Base-by-base conservation (phyloP, 1,140 invertebrate species). In the Uloborus diversus region DNA sequence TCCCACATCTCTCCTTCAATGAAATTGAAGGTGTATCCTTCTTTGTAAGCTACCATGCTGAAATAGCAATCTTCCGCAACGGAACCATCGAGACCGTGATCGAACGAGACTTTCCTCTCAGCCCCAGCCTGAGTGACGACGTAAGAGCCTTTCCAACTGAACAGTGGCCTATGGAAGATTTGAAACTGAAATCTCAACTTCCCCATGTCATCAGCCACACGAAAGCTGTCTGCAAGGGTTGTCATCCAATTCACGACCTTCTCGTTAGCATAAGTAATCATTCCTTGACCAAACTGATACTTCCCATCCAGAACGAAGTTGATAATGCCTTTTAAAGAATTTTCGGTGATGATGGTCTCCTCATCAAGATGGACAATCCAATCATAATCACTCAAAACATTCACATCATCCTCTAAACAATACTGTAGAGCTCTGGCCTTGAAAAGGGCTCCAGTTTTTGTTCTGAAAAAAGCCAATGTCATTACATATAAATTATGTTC, bases 341-440 rank as follows among this genome's bases (percentile, higher is more conserved):
- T 96, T 84, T 96, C 94, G 3, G 97, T 99, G 1, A 99, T 88
- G 33, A 99, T 86, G 0, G 97, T 99, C 87, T 99, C 97, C 88
- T 99, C 97, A 86, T 99, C 97, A 20, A 99, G 88, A 88, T 99
- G 97, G 1, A 99, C 96, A 84, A 99, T 94, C 96, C 96, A 99
- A 86, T 99, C 97, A 81, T 90, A 92, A 84, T 97, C 95, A 23
- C 90, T 91, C 14, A 98, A 86, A 81, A 94, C 91, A 87, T 97
- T 97, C 1, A 96, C 92, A 83, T 92, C 92, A 84, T 94, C 93
- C 88, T 99, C 97, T 14, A 99, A 88, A 85, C 96, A 98, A 86
- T 98, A 99, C 85, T 99, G 97, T 0, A 99, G 87, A 11, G 97
- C 97, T 82, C 97, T 90, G 0, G 96, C 95, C 87, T 99, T 99